phyloP scores from a whole-genome alignment of 1,140 invertebrate species.

The Papilio xuthus region DNA sequence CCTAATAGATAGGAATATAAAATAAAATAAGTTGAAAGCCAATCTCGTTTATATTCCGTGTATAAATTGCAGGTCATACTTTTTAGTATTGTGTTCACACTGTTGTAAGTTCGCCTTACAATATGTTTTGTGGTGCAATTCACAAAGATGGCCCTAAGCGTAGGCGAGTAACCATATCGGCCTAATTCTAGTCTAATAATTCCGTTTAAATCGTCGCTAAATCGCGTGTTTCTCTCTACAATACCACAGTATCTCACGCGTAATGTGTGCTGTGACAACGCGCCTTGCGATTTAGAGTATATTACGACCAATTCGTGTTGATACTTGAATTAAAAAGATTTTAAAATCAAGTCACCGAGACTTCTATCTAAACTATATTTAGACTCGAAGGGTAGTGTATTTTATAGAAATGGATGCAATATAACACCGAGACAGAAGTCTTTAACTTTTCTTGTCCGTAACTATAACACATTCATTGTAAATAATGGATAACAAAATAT shows the following conservation, averaged over 20 bases:
- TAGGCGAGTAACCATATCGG: slow-evolving; percentile 59
- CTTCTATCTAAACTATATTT: not conserved
- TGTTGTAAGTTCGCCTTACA: slow-evolving; percentile 30
- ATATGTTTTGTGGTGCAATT: slow-evolving; percentile 38
- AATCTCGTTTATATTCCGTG: slow-evolving; percentile 17
- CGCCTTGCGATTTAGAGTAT: slow-evolving; percentile 47
- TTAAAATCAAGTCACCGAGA: not conserved
- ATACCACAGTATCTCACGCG: slow-evolving; percentile 72
- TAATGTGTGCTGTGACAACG: slow-evolving; percentile 75
- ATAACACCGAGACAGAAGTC: not conserved
- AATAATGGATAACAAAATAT: not conserved
- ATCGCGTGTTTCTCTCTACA: slow-evolving; percentile 68
- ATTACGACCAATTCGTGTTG: slow-evolving; percentile 44
- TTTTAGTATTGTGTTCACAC: slow-evolving; percentile 35
- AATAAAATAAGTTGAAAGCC: not conserved
- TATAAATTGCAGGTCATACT: slow-evolving; percentile 1
- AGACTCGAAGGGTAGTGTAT: too few relatives aligned
- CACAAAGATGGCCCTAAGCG: slow-evolving; percentile 40
- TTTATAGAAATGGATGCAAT: not conserved
- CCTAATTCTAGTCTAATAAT: slow-evolving; percentile 75
- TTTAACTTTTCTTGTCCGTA: not conserved
- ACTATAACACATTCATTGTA: not conserved
- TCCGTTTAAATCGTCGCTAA: slow-evolving; percentile 66
- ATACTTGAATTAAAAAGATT: slow-evolving; percentile 49
- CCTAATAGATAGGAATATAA: not conserved